Evolutionary conservation across 1,140 invertebrate species (phyloP).

Genomic region (Lepidurus packardi): DNA sequence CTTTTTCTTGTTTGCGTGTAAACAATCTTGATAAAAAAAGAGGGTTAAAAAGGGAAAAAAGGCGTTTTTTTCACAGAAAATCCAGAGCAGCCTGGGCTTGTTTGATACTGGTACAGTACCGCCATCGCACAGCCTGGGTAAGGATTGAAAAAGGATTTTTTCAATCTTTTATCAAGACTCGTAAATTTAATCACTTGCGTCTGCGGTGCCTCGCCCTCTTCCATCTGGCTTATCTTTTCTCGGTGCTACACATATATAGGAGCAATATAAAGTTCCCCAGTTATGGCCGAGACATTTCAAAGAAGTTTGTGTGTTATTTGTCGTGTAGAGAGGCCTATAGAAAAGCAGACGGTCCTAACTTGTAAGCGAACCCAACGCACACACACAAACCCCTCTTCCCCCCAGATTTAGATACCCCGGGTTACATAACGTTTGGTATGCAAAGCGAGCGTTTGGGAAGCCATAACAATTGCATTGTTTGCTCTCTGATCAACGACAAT

Average conservation of each 20-base stretch:
- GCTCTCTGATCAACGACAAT: too few relatives aligned
- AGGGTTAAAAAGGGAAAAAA: too few relatives aligned
- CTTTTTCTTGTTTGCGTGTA: too few relatives aligned
- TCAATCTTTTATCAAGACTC: constrained; percentile 15
- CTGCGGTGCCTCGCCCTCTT: constrained; percentile 20
- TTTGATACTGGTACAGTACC: neutral
- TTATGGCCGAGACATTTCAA: neutral
- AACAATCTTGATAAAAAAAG: too few relatives aligned
- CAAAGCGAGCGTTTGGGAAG: too few relatives aligned
- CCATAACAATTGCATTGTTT: too few relatives aligned
- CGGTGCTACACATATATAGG: neutral
- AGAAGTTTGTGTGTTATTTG: neutral
- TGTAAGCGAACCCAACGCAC: neutral
- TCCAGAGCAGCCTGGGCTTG: neutral
- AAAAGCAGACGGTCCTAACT: neutral
- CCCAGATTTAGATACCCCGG: too few relatives aligned
- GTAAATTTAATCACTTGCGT: constrained; percentile 18
- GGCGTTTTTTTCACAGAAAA: too few relatives aligned
- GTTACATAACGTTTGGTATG: too few relatives aligned
- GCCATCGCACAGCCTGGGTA: neutral
- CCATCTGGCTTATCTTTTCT: constrained; percentile 18
- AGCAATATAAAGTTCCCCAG: neutral
- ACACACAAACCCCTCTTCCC: neutral
- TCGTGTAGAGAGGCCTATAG: neutral
- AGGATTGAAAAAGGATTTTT: constrained; percentile 16